phyloP scores from a whole-genome alignment of 2,797 vertebrate genomes.

The Enteromius fasciolatus region DNA sequence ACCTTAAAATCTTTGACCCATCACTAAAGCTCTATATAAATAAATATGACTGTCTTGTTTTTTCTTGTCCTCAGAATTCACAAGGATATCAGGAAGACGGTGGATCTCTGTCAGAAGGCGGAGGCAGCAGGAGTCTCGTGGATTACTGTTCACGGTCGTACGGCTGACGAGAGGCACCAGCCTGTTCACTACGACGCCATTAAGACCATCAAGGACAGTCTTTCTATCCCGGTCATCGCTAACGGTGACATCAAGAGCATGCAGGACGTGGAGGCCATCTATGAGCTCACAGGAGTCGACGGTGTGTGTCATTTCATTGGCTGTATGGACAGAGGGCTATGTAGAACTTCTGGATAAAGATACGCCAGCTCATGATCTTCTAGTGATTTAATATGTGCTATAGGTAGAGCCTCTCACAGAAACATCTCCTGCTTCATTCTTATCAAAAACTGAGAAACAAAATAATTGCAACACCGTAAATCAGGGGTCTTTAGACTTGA shows the following conservation, averaged over 20 bases:
- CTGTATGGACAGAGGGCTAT: too few relatives aligned
- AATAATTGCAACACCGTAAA: too few relatives aligned
- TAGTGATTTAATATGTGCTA: too few relatives aligned
- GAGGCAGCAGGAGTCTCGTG: constrained; percentile 93
- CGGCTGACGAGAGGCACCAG: constrained; percentile 91
- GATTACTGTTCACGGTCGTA: constrained; percentile 95
- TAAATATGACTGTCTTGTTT: background rate
- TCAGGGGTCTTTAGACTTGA: too few relatives aligned
- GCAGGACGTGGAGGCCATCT: constrained; percentile 85
- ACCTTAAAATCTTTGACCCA: too few relatives aligned
- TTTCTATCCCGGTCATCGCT: constrained; percentile 89
- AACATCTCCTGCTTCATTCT: too few relatives aligned
- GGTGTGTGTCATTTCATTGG: constrained; percentile 74
- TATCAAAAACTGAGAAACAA: too few relatives aligned
- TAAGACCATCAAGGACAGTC: constrained; percentile 90
- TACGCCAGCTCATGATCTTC: too few relatives aligned
- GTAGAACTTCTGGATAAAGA: too few relatives aligned
- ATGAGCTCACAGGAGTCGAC: constrained; percentile 86
- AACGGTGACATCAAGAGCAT: constrained; percentile 92
- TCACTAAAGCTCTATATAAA: background rate
- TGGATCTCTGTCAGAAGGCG: constrained; percentile 94
- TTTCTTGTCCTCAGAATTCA: constrained; percentile 82
- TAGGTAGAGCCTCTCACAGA: too few relatives aligned
- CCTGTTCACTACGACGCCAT: constrained; percentile 94
- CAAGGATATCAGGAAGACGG: constrained; percentile 85